Evolutionary conservation across 2,113 vertebrate species (phyloP), one percentile per base, ranked within the genome.

Genomic region (Leucopternis melanops): DNA sequence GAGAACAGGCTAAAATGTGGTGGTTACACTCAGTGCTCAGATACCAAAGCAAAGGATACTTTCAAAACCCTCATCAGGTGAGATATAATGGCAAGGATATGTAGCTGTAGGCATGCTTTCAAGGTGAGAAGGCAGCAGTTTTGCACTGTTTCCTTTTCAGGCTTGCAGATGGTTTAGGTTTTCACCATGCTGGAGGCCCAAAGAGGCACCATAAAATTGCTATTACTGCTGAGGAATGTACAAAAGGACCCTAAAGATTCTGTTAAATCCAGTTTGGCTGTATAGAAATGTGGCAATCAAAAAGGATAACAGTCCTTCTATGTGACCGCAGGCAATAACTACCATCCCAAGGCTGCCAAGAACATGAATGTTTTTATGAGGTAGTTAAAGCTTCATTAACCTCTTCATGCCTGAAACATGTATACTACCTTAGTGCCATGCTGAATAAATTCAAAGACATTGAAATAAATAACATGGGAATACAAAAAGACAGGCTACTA

Each of bases 101-200:
- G 61, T 69, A 69, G 70, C 62, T 29, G 40, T 29, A 63, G 71
- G 71, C 73, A 5, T 42, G 52, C 47, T 92, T 78, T 49, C 61
- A 44, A 87, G 79, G 88, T 95, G 90, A 86, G 88, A 83, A 94
- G 91, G 72, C 90, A 88, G 86, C 50, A 55, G 63, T 65, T 55
- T 58, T 90, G 47, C 31, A 4, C 52, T 4, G 0, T 79, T 93
- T 85, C 72, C 52, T 88, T 86, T 82, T 55, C 91, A 91, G 83
- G n/a, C 89, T 61, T 47, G 90, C 95, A 96, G 96, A 95, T 96
- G 94, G 92, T 96, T 96, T 96, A 8, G 36, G 82, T 96, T 96
- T 96, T 95, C 67, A 73, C n/a, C 5, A 25, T 11, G 54, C 84
- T 86, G 96, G 96, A 85, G 94, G 91, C 91, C 73, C n/a, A n/a